Conservation (phyloP, 2,797 vertebrate genomes). For the Tinamus major region DNA sequence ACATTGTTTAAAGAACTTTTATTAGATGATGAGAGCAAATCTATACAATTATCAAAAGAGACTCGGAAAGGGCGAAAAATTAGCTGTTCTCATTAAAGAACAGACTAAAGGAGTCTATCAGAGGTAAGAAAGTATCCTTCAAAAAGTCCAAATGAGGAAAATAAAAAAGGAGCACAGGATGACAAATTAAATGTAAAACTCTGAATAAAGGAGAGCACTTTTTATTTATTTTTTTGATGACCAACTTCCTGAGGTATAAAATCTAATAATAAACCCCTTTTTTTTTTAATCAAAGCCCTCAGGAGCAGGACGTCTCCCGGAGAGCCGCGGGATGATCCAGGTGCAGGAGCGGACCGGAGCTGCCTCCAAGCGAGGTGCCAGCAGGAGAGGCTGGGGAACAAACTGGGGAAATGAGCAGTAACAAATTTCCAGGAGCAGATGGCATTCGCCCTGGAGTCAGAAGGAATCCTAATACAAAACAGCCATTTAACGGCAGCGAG, state of each 20-base stretch:
- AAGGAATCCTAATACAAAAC: not conserved
- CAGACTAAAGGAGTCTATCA: not conserved
- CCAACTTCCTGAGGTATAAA: not conserved
- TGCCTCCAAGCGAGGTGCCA: fast-evolving
- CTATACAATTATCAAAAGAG: conserved; percentile 52
- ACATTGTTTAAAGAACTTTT: conserved; percentile 54
- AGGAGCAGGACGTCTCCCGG: not conserved
- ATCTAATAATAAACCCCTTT: not conserved
- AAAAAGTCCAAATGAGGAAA: not conserved
- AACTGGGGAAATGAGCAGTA: not conserved
- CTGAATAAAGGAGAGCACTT: not conserved
- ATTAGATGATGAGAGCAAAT: conserved; percentile 49
- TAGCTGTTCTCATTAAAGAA: conserved; percentile 40
- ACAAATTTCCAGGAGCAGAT: not conserved
- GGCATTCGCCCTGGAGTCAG: not conserved
- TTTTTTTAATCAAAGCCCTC: not conserved
- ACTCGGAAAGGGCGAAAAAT: conserved; percentile 55
- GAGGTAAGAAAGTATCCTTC: conserved; percentile 26
- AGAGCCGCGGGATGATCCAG: not conserved
- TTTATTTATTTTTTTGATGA: not conserved
- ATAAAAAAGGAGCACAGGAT: not conserved
- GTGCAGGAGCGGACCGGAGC: not conserved
- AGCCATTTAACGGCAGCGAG: fast-evolving
- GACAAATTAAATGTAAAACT: not conserved
- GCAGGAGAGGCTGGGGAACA: not conserved